Percentiles rank a stretch among this genome's conserved stretches.
Conservation (phyloP, 2,113 vertebrate genomes). For the Laticauda colubrina region DNA sequence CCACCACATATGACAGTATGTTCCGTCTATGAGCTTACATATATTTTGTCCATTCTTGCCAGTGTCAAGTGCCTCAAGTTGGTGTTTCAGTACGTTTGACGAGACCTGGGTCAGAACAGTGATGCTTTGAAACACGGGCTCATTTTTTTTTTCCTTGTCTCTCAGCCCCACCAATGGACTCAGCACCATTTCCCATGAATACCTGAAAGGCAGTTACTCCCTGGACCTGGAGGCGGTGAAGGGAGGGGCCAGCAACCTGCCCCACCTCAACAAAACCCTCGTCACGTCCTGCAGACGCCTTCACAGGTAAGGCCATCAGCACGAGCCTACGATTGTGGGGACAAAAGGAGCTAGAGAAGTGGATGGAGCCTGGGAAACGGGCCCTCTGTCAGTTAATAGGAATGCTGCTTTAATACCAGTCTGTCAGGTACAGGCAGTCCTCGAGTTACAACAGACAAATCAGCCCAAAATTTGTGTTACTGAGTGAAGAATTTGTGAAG, state of each 20-base stretch:
- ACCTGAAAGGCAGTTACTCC: conserved; percentile 91
- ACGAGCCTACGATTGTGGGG: background rate
- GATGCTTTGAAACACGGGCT: no score
- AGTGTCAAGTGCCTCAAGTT: no score
- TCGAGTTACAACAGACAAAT: background rate
- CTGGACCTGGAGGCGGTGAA: conserved; percentile 91
- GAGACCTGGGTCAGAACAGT: no score
- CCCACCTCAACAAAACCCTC: conserved; percentile 90
- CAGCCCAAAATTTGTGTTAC: no score
- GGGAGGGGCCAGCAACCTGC: conserved; percentile 83
- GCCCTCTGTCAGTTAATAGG: background rate
- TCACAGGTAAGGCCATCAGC: conserved; percentile 76
- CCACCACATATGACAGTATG: no score
- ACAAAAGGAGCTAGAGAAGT: background rate
- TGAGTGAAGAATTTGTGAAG: background rate
- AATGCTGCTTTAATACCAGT: no score
- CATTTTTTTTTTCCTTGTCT: background rate
- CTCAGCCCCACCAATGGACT: conserved; percentile 82
- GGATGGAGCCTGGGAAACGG: background rate
- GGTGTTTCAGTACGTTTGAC: no score
- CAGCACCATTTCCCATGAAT: conserved; percentile 88
- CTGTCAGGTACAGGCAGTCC: background rate
- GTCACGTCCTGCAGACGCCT: conserved; percentile 88
- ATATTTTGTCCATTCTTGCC: no score
- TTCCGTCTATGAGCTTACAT: no score